Percentiles rank a stretch among this genome's conserved stretches.
Evolutionary conservation across 2,113 vertebrate genomes (phyloP).

Genomic region (Salvelinus alpinus): DNA sequence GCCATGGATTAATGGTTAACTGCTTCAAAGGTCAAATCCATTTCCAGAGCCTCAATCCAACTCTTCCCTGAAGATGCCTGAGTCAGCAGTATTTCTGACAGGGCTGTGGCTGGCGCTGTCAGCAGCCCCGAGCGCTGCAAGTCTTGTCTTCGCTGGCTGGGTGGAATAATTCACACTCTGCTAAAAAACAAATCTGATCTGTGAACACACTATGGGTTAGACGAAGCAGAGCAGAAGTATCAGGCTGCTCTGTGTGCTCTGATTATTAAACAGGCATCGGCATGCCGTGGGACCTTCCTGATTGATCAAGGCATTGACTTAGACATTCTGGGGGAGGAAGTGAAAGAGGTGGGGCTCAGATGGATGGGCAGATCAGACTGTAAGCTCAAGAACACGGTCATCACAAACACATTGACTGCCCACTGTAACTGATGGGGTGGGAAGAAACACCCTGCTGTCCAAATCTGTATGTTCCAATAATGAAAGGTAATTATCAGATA

Average conservation of each 20-base stretch:
- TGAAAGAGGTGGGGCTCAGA: neutral
- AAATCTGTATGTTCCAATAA: neutral
- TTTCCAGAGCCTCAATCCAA: neutral
- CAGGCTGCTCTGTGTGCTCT: neutral
- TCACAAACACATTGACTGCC: neutral
- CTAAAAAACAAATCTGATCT: neutral
- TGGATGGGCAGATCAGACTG: neutral
- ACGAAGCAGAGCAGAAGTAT: too few species aligned
- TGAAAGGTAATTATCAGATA: neutral
- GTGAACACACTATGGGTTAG: neutral
- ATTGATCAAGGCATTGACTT: neutral
- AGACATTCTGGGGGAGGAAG: neutral
- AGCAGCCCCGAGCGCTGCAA: neutral
- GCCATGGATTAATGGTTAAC: neutral
- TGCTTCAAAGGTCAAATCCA: neutral
- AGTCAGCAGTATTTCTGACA: neutral
- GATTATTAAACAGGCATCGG: neutral
- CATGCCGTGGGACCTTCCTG: neutral
- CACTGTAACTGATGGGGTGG: neutral
- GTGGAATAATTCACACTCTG: neutral
- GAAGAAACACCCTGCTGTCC: neutral
- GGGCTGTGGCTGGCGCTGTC: neutral
- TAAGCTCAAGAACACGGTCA: neutral
- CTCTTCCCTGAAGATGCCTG: neutral
- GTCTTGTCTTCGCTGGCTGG: neutral